These are phyloP conservation scores for Mylabris phalerata DNA, from an alignment of 1,140 invertebrate species.

Conservation along the genomic window DNA sequence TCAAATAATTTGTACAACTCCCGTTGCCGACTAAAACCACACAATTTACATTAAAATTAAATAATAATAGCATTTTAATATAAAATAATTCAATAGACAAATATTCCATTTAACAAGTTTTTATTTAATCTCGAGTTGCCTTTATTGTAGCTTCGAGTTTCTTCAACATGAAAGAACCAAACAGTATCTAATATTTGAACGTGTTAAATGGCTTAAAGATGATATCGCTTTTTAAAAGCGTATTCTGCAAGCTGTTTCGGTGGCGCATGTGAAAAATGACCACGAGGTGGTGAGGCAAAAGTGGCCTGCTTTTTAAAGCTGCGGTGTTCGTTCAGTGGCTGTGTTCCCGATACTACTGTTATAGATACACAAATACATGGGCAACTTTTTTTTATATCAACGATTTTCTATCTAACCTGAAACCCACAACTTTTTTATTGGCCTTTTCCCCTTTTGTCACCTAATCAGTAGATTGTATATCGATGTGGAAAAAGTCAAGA, in stretches of 20 bases:
- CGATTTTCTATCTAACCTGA: neutral
- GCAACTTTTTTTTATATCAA: conserved; percentile 15
- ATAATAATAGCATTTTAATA: too few species aligned
- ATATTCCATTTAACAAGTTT: too few species aligned
- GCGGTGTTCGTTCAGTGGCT: conserved; percentile 29
- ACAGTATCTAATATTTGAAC: conserved; percentile 20
- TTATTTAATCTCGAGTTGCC: too few species aligned
- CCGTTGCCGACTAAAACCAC: too few species aligned
- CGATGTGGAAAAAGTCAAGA: too few species aligned
- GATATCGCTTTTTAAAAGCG: conserved; percentile 34
- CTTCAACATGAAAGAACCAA: neutral
- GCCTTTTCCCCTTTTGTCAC: neutral
- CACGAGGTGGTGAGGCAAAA: conserved; percentile 22
- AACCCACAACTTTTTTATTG: too few species aligned
- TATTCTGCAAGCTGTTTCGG: conserved; percentile 25
- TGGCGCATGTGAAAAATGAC: conserved; percentile 34
- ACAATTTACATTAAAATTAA: too few species aligned
- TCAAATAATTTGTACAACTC: too few species aligned
- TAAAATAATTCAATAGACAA: too few species aligned
- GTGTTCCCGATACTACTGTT: conserved; percentile 22
- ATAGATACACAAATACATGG: conserved; percentile 15
- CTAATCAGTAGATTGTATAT: neutral
- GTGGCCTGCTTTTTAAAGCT: conserved; percentile 35
- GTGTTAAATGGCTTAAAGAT: conserved; percentile 35
- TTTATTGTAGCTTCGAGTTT: too few species aligned